These are phyloP conservation scores for Perca flavescens DNA, from an alignment of 2,113 vertebrate species.

Conservation along the genomic window DNA sequence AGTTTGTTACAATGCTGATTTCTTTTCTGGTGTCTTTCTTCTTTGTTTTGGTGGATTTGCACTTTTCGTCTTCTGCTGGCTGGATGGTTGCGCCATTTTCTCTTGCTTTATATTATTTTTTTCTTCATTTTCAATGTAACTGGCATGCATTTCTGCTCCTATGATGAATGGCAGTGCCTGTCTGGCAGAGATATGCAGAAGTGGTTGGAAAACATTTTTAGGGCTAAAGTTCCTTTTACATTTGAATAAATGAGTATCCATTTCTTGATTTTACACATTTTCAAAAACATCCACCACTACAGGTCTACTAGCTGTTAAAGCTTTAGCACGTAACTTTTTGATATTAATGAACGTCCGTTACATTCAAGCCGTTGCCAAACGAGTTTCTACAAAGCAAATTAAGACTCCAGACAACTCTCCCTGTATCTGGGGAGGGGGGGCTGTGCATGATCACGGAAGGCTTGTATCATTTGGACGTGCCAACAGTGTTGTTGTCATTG, in stretches of 20 bases:
- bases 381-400: no score
- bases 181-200: background rate
- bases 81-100: background rate
- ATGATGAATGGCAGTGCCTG: background rate
- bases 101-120: no score
- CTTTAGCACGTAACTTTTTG: background rate
- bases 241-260: background rate
- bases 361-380: no score
- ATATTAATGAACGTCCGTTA: no score
- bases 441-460: no score
- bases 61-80: background rate
- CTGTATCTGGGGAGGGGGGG: no score
- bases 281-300: background rate
- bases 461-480: no score
- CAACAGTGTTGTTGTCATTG: no score
- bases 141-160: background rate
- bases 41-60: background rate
- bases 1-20: background rate
- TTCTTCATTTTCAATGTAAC: background rate
- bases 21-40: no score
- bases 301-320: background rate
- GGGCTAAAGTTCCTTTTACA: background rate
- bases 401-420: no score
- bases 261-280: background rate
- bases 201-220: background rate